Percentiles rank a stretch among this genome's conserved stretches.
phyloP scores from a whole-genome alignment of 2,888 invertebrate species.

The Dascillus cervinus region DNA sequence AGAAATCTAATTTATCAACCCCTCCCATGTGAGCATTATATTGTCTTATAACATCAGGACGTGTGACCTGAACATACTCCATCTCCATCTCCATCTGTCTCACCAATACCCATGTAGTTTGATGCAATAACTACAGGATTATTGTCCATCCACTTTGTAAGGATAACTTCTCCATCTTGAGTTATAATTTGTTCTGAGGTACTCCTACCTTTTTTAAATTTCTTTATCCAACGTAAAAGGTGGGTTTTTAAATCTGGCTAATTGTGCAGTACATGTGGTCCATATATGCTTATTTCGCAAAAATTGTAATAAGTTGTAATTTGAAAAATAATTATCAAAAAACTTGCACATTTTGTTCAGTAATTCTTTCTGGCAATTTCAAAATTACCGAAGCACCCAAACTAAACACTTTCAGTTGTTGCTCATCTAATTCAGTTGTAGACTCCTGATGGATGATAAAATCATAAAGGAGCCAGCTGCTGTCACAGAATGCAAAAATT shows the following conservation, averaged over 20 bases:
- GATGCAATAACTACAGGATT: constrained; percentile 16
- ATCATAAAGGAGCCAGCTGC: constrained; percentile 27
- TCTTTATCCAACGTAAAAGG: constrained; percentile 9
- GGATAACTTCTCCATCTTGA: constrained; percentile 6
- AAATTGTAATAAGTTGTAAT: constrained; percentile 6
- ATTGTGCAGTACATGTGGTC: constrained; percentile 8
- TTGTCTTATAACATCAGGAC: constrained; percentile 14
- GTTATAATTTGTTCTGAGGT: constrained; percentile 8
- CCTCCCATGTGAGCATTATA: constrained; percentile 21
- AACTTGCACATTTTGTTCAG: constrained; percentile 9
- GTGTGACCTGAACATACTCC: constrained; percentile 14
- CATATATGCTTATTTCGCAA: constrained; percentile 14
- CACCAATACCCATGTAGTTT: constrained; percentile 18
- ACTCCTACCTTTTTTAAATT: constrained; percentile 5
- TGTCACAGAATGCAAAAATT: constrained; percentile 23
- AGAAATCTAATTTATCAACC: constrained; percentile 18
- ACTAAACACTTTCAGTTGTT: constrained; percentile 11
- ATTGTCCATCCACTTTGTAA: constrained; percentile 19
- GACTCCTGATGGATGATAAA: constrained; percentile 28
- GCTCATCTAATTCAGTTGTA: constrained; percentile 19
- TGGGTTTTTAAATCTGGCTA: constrained; percentile 12
- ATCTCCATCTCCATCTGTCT: constrained; percentile 16
- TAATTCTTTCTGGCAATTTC: constrained; percentile 12
- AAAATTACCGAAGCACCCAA: constrained; percentile 13
- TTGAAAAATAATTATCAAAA: constrained; percentile 4